A percentile compares a stretch with the other conserved stretches of the same genome.
These are phyloP conservation scores for Diorhabda carinulata DNA, from an alignment of 1,140 invertebrate genomes.

Conservation along the genomic window DNA sequence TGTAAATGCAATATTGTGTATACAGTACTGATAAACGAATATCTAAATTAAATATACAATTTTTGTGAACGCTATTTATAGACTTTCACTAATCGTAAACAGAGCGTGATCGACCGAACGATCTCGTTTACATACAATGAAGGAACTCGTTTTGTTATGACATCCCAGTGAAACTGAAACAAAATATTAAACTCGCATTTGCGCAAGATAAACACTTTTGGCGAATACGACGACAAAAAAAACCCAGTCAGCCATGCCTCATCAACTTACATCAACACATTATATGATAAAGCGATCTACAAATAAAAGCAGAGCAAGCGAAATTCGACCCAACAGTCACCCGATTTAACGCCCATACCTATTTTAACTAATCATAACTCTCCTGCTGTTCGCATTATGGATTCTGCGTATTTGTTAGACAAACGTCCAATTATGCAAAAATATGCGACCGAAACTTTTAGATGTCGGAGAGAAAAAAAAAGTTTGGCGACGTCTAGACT, in stretches of 20 bases:
- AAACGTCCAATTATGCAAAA: slow-evolving; percentile 21
- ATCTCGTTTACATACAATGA: not conserved
- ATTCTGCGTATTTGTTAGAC: slow-evolving; percentile 31
- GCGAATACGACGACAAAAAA: slow-evolving; percentile 15
- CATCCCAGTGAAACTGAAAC: not conserved
- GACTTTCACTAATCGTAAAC: too few relatives aligned
- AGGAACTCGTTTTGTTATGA: not conserved
- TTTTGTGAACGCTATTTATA: too few relatives aligned
- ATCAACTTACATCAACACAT: slow-evolving; percentile 9
- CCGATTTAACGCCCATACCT: slow-evolving; percentile 8
- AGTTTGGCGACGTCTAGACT: slow-evolving; percentile 25
- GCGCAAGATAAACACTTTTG: slow-evolving; percentile 14
- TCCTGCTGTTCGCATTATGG: slow-evolving; percentile 26
- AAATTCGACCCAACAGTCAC: slow-evolving; percentile 25
- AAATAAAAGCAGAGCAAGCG: slow-evolving; percentile 27
- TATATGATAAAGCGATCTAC: slow-evolving; percentile 31
- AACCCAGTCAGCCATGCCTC: slow-evolving; percentile 25
- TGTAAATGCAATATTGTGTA: too few relatives aligned
- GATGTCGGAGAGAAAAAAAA: slow-evolving; percentile 18
- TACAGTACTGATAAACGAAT: too few relatives aligned
- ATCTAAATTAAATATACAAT: too few relatives aligned
- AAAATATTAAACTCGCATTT: slow-evolving; percentile 4
- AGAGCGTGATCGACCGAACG: too few relatives aligned
- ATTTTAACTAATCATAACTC: slow-evolving; percentile 32
- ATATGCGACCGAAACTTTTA: slow-evolving; percentile 22